These are phyloP conservation scores for Diplolepis rosae DNA, from an alignment of 2,888 invertebrate species.

Conservation along the genomic window DNA sequence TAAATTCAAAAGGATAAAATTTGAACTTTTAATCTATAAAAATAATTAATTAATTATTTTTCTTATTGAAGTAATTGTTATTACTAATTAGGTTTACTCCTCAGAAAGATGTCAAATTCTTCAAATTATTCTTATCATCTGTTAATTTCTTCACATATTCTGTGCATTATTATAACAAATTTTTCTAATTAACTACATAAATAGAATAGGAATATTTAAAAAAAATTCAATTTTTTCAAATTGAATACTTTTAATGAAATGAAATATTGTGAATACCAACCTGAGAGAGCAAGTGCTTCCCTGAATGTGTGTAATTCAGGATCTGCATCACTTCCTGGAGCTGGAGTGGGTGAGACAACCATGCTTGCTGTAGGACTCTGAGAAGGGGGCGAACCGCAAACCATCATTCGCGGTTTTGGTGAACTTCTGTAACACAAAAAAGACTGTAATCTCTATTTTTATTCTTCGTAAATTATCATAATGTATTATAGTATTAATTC, in stretches of 20 bases:
- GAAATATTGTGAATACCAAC: slow-evolving; percentile 62
- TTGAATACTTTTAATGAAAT: too few relatives aligned
- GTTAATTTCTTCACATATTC: too few relatives aligned
- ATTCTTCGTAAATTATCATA: not conserved
- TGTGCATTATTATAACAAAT: too few relatives aligned
- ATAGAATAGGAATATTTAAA: too few relatives aligned
- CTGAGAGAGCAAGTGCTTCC: slow-evolving; percentile 82
- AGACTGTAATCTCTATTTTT: not conserved
- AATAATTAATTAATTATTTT: too few relatives aligned
- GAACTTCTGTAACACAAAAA: slow-evolving; percentile 71
- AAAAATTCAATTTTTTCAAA: too few relatives aligned
- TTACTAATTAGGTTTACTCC: too few relatives aligned
- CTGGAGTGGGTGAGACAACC: slow-evolving; percentile 69
- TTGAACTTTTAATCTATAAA: too few relatives aligned
- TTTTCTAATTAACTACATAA: not conserved
- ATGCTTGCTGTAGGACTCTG: slow-evolving; percentile 74
- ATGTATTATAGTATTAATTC: not conserved
- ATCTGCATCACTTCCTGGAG: slow-evolving; percentile 74
- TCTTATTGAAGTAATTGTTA: too few relatives aligned
- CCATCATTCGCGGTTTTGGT: slow-evolving; percentile 75
- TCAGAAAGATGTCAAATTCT: too few relatives aligned
- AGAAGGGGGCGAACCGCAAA: slow-evolving; percentile 70
- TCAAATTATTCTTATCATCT: too few relatives aligned
- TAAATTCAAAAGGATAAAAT: too few relatives aligned
- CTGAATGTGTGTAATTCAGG: slow-evolving; percentile 83